These are phyloP conservation scores for Limnephilus auricula DNA, from an alignment of 2,888 invertebrate species.

Conservation along the genomic window DNA sequence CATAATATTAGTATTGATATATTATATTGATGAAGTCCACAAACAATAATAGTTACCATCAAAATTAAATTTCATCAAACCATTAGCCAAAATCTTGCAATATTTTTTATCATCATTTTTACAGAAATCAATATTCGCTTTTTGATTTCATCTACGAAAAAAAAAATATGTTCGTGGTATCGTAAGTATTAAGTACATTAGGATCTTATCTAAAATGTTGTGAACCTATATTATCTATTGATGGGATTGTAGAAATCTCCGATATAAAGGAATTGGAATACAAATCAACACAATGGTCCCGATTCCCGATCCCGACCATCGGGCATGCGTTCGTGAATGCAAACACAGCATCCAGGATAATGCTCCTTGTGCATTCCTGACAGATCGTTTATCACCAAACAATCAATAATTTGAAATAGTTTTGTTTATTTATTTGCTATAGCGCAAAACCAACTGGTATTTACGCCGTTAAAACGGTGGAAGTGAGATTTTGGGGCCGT, in stretches of 20 bases:
- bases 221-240: background rate
- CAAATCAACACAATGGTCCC: background rate
- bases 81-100: background rate
- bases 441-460: background rate
- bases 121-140: background rate
- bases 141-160: background rate
- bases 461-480: background rate
- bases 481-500: conserved; percentile 17
- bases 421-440: conserved; percentile 13
- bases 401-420: background rate
- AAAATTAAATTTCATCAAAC: background rate
- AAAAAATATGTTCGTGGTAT: background rate
- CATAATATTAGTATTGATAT: background rate
- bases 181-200: background rate
- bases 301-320: background rate
- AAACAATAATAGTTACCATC: background rate
- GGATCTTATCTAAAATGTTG: background rate
- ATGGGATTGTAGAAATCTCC: background rate
- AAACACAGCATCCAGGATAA: conserved; percentile 28
- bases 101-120: background rate
- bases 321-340: conserved; percentile 29
- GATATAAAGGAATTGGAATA: background rate
- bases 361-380: conserved; percentile 9
- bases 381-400: background rate
- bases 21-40: background rate